phyloP scores from a whole-genome alignment of 2,797 vertebrate genomes.

The Hemitrygon akajei region DNA sequence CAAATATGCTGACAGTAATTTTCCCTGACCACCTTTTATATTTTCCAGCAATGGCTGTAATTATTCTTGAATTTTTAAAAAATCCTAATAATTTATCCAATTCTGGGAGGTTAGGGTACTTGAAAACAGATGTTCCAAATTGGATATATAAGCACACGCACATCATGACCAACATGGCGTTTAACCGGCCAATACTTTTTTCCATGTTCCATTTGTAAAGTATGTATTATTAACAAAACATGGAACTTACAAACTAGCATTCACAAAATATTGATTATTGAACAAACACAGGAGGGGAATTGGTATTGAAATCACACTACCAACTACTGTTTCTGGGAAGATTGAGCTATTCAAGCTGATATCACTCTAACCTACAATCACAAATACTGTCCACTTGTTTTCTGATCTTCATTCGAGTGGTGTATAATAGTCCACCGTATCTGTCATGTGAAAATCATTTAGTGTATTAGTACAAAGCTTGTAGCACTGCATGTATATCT shows the following conservation, averaged over 20 bases:
- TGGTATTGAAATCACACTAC: not conserved
- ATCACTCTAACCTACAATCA: not conserved
- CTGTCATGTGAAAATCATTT: not conserved
- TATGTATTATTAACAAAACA: not conserved
- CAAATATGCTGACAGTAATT: not conserved
- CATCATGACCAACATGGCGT: not conserved
- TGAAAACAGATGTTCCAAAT: conserved; percentile 10
- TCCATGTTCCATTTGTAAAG: not conserved
- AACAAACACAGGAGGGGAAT: not conserved
- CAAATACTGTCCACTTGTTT: not conserved
- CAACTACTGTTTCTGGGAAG: not conserved
- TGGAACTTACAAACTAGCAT: not conserved
- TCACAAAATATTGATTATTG: not conserved
- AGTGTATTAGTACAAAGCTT: not conserved
- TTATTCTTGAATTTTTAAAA: not conserved
- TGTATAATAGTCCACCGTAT: not conserved
- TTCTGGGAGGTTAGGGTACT: not conserved
- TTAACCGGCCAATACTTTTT: not conserved
- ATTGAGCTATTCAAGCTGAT: not conserved
- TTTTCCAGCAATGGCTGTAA: conserved; percentile 22
- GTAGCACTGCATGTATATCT: not conserved
- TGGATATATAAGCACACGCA: not conserved
- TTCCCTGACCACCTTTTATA: conserved; percentile 1
- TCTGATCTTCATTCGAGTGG: not conserved
- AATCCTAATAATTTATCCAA: not conserved